phyloP scores from a whole-genome alignment of 1,140 invertebrate genomes.

The Drosophila erecta region DNA sequence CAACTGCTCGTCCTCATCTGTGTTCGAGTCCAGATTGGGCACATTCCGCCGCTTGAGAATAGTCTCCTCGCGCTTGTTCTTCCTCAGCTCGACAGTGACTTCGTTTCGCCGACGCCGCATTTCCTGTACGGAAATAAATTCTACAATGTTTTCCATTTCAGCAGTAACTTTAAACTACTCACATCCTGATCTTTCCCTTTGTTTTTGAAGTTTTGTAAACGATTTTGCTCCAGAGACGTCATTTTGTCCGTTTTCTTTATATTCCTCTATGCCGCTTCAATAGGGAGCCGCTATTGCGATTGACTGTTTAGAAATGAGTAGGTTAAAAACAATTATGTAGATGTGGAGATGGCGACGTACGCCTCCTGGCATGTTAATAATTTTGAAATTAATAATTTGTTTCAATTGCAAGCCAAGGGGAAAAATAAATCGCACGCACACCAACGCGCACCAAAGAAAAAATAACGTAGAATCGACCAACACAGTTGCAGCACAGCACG shows the following conservation, averaged over 20 bases:
- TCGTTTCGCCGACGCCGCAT: constrained; percentile 98
- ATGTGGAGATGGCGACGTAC: constrained; percentile 31
- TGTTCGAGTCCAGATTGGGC: constrained; percentile 91
- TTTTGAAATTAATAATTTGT: constrained; percentile 44
- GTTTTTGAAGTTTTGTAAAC: constrained; percentile 97
- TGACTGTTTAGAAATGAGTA: constrained; percentile 24
- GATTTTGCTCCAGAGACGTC: constrained; percentile 84
- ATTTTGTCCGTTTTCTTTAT: constrained; percentile 46
- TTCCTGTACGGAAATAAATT: constrained; percentile 87
- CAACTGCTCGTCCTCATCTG: constrained; percentile 91
- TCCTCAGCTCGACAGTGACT: constrained; percentile 97
- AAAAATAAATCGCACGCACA: constrained; percentile 54
- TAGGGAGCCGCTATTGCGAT: not conserved
- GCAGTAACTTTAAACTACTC: constrained; percentile 85
- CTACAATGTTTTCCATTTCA: not conserved
- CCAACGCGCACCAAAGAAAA: constrained; percentile 32
- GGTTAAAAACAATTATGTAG: constrained; percentile 26
- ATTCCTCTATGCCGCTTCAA: constrained; percentile 27
- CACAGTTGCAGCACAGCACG: constrained; percentile 66
- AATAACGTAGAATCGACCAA: constrained; percentile 58
- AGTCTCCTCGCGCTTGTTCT: constrained; percentile 98
- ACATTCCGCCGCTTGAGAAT: constrained; percentile 98
- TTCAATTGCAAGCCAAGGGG: constrained; percentile 57
- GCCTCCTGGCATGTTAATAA: constrained; percentile 35
- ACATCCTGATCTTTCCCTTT: constrained; percentile 98